These are phyloP conservation scores for Heliconius congener DNA, from an alignment of 1,140 invertebrate species.

Conservation along the genomic window DNA sequence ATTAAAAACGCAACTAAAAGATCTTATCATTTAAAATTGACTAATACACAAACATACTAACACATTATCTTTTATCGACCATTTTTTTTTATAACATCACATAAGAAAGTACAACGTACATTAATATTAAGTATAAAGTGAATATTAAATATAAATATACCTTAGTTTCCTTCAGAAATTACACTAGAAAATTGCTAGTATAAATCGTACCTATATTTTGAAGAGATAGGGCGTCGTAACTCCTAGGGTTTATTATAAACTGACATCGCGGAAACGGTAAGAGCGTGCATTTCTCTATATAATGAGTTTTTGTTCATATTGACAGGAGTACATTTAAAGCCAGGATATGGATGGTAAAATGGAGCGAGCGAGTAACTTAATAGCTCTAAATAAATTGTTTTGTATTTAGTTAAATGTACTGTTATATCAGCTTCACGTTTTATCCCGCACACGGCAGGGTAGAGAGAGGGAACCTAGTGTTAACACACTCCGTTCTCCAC, in stretches of 20 bases:
- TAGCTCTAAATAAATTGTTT: neutral
- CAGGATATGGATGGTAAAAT: neutral
- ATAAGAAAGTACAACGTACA: neutral
- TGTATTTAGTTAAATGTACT: neutral
- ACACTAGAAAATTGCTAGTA: neutral
- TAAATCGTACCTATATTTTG: neutral
- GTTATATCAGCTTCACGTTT: neutral
- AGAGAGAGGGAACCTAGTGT: too few relatives aligned
- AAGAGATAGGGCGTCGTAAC: neutral
- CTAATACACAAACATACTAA: neutral
- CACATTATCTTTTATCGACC: too few relatives aligned
- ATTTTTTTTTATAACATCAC: neutral
- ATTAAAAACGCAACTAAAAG: too few relatives aligned
- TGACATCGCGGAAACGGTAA: neutral
- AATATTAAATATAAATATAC: neutral
- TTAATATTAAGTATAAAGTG: neutral
- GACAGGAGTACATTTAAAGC: neutral
- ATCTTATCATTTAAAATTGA: neutral
- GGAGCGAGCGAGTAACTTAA: neutral
- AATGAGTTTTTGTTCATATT: constrained; percentile 13
- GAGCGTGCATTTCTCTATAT: neutral
- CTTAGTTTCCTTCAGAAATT: constrained; percentile 4
- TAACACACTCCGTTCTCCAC: too few relatives aligned
- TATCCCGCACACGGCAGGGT: too few relatives aligned
- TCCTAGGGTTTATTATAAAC: neutral